A percentile compares a stretch with the other conserved stretches of the same genome.
These are phyloP conservation scores for Dreissena polymorpha DNA, from an alignment of 1,140 invertebrate species.

Conservation along the genomic window DNA sequence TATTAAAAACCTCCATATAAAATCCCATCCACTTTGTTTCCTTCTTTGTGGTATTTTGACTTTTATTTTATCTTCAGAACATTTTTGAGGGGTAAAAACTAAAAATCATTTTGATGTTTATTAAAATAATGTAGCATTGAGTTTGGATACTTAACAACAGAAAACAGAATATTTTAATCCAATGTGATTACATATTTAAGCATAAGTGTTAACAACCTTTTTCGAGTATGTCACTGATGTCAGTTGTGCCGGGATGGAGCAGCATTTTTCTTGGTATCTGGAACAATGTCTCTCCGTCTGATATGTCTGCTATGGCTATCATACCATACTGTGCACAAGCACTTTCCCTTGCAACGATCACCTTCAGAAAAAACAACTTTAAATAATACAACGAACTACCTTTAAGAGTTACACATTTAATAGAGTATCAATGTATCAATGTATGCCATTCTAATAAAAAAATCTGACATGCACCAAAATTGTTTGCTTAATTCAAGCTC, in stretches of 20 bases:
- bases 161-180: not conserved
- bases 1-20: too few relatives aligned
- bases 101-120: too few relatives aligned
- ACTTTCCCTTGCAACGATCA: constrained; percentile 61
- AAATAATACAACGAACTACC: not conserved
- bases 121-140: not conserved
- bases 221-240: constrained; percentile 60
- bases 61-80: too few relatives aligned
- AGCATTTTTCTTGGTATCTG: constrained; percentile 70
- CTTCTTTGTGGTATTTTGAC: too few relatives aligned
- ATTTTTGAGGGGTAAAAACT: too few relatives aligned
- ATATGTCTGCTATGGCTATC: constrained; percentile 72
- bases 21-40: too few relatives aligned
- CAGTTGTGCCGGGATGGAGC: constrained; percentile 68
- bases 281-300: constrained; percentile 74
- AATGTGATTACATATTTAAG: not conserved
- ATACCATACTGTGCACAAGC: constrained; percentile 78
- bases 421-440: too few relatives aligned
- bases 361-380: too few relatives aligned
- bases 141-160: not conserved
- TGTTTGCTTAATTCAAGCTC: too few relatives aligned
- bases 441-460: too few relatives aligned
- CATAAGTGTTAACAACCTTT: constrained; percentile 63
- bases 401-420: too few relatives aligned
- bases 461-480: too few relatives aligned